A percentile compares a stretch with the other conserved stretches of the same genome.
phyloP scores from a whole-genome alignment of 1,140 invertebrate species.

The Magallana angulata region DNA sequence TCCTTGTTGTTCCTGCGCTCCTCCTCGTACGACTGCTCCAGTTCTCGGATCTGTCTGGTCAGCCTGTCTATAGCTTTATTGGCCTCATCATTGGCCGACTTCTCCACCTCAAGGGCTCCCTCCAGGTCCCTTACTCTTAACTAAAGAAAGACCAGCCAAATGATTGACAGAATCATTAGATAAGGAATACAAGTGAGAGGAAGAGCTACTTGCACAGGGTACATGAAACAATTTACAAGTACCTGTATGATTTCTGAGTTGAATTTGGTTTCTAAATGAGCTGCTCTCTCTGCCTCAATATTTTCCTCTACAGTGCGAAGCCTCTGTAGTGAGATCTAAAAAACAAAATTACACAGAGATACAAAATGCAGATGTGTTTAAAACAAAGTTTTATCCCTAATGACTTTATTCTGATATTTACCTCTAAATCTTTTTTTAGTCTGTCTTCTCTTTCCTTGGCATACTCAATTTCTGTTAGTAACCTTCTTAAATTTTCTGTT shows the following conservation, averaged over 20 bases:
- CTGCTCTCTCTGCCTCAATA: constrained; percentile 76
- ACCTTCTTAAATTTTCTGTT: constrained; percentile 66
- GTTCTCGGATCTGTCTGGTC: constrained; percentile 68
- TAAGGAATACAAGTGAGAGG: too few relatives aligned
- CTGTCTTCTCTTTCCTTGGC: constrained; percentile 73
- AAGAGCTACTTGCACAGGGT: too few relatives aligned
- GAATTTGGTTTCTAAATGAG: constrained; percentile 78
- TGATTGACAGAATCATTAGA: too few relatives aligned
- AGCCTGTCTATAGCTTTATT: constrained; percentile 73
- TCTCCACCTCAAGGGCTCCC: constrained; percentile 73
- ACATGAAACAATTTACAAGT: constrained; percentile 5
- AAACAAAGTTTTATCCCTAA: background rate
- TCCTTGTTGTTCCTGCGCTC: constrained; percentile 71
- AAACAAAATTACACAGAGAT: constrained; percentile 10
- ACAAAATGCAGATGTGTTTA: background rate
- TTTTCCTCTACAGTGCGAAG: constrained; percentile 72
- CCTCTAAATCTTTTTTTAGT: constrained; percentile 75
- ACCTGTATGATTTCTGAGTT: constrained; percentile 79
- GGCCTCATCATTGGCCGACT: constrained; percentile 72
- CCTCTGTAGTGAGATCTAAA: constrained; percentile 62
- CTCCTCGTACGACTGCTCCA: constrained; percentile 76
- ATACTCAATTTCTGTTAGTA: constrained; percentile 71
- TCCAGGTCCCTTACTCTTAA: constrained; percentile 75
- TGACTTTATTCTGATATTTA: constrained; percentile 42
- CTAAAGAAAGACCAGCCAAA: constrained; percentile 58